Evolutionary conservation across 2,113 vertebrate species (phyloP).

Genomic region (Athene cunicularia): DNA sequence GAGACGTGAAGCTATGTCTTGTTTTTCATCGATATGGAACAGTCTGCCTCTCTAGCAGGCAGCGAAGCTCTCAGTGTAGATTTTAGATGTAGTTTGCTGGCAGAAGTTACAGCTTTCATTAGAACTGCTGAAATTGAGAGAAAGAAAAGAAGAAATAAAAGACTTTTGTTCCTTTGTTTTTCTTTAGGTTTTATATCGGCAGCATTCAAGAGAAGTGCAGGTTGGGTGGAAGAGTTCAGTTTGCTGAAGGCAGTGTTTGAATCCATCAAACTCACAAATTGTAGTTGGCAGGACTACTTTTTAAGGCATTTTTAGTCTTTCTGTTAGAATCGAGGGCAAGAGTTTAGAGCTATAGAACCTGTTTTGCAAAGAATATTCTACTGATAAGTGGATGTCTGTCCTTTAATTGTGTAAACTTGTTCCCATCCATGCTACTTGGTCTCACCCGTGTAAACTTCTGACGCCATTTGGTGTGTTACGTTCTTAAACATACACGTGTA

Average conservation of each 20-base stretch:
- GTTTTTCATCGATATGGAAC: background rate
- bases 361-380: background rate
- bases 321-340: background rate
- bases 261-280: background rate
- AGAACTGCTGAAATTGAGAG: background rate
- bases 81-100: background rate
- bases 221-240: background rate
- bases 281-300: background rate
- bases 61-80: background rate
- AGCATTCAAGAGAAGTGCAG: background rate
- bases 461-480: background rate
- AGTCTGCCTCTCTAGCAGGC: background rate
- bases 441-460: background rate
- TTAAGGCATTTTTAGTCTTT: background rate
- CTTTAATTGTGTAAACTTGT: fast-evolving
- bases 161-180: background rate
- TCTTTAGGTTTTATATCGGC: background rate
- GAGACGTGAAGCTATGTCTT: background rate
- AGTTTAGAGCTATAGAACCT: background rate
- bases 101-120: background rate
- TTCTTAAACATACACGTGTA: background rate
- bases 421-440: fast-evolving
- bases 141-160: background rate
- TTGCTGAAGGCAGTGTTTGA: background rate
- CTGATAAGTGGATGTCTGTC: background rate